Percentiles rank a stretch among this genome's conserved stretches.
Conservation (phyloP, 2,888 invertebrate species). For the Euzophera pinguis region DNA sequence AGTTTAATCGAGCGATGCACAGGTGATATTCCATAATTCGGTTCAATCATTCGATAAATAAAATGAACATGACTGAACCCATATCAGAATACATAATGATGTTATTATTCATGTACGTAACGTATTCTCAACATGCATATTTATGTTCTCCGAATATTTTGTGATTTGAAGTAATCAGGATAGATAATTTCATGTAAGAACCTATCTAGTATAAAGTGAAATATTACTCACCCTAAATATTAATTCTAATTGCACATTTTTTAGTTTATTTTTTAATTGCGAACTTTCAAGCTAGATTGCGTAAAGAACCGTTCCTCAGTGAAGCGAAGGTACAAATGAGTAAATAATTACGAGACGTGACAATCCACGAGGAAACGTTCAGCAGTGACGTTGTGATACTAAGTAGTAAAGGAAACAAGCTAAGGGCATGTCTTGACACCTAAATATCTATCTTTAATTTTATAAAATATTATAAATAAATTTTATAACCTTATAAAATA, state of each 20-base stretch:
- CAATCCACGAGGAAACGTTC: not conserved
- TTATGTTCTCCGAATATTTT: not conserved
- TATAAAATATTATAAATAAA: no score
- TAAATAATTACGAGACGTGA: slow-evolving; percentile 5
- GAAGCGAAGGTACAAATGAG: not conserved
- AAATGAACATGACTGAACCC: not conserved
- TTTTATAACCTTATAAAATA: no score
- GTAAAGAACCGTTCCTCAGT: not conserved
- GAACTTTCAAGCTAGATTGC: no score
- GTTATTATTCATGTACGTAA: not conserved
- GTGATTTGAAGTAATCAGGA: not conserved
- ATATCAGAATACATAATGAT: not conserved
- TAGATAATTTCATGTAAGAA: no score
- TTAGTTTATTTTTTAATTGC: no score
- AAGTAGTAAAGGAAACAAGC: not conserved
- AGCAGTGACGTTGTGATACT: not conserved
- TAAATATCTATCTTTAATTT: not conserved
- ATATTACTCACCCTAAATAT: no score
- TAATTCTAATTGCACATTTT: no score
- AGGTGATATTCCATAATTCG: not conserved
- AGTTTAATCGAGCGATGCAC: not conserved
- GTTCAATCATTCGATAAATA: not conserved
- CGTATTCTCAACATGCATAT: not conserved
- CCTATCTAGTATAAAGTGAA: no score
- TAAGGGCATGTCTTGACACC: not conserved